Percentiles rank a stretch among this genome's conserved stretches.
phyloP scores from a whole-genome alignment of 2,113 vertebrate genomes.

The Triplophysa rosa region DNA sequence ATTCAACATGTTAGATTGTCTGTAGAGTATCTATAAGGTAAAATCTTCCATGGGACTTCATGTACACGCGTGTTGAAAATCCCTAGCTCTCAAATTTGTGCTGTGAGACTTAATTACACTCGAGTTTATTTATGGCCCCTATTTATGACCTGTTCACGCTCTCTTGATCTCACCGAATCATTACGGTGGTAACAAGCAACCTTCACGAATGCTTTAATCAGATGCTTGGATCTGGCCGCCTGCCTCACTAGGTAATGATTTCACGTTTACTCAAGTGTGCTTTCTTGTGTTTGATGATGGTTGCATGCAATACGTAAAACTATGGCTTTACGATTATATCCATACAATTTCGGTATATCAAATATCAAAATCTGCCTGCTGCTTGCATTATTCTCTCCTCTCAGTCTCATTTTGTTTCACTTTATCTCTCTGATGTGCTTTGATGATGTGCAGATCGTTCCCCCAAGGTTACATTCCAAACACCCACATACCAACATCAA shows the following conservation, averaged over 20 bases:
- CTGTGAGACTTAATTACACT: neutral
- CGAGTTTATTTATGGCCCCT: conserved; percentile 7
- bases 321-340: neutral
- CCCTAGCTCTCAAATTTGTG: neutral
- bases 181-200: conserved; percentile 22
- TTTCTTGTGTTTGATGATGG: neutral
- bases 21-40: no score
- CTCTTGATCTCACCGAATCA: conserved; percentile 27
- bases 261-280: neutral
- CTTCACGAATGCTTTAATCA: conserved; percentile 42
- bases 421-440: conserved; percentile 16
- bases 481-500: conserved; percentile 12
- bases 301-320: no score
- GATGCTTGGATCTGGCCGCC: conserved; percentile 22
- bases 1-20: neutral
- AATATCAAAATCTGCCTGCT: neutral
- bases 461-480: conserved; percentile 21
- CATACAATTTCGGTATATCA: neutral
- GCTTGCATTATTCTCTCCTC: neutral
- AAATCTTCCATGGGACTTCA: no score
- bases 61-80: neutral
- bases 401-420: neutral
- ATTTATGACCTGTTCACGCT: conserved; percentile 31
- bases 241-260: conserved; percentile 34
- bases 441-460: conserved; percentile 15